A percentile compares a stretch with the other conserved stretches of the same genome.
These are phyloP conservation scores for Cyprinodon brontotheroides DNA, from an alignment of 2,113 vertebrate species.

Conservation along the genomic window DNA sequence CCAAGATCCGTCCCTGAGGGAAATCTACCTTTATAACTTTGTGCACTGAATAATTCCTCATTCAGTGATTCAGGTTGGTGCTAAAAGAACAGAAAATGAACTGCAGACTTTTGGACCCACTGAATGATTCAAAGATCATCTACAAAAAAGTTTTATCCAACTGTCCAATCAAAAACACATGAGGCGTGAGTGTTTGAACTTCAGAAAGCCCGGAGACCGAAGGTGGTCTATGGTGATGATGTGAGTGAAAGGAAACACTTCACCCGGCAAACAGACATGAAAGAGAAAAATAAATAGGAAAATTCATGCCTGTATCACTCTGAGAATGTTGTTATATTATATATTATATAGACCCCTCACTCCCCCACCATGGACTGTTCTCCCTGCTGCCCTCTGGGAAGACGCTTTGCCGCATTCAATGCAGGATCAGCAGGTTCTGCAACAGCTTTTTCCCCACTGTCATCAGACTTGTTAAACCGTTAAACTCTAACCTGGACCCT, in stretches of 20 bases:
- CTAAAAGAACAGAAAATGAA: constrained; percentile 10
- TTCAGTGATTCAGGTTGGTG: constrained; percentile 3
- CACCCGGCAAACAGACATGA: constrained; percentile 31
- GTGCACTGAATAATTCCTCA: not conserved
- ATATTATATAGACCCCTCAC: not conserved
- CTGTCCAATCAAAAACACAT: constrained; percentile 56
- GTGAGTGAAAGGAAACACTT: constrained; percentile 49
- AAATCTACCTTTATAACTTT: not conserved
- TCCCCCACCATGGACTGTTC: too few relatives aligned
- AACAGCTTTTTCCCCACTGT: too few relatives aligned
- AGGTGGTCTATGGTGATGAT: constrained; percentile 57
- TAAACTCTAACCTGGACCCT: too few relatives aligned
- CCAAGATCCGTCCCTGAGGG: not conserved
- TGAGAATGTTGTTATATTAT: too few relatives aligned
- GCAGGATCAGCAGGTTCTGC: too few relatives aligned
- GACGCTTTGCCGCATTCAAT: too few relatives aligned
- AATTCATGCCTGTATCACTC: not conserved
- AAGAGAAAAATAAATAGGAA: not conserved
- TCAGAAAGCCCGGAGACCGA: constrained; percentile 59
- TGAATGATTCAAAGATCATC: constrained; percentile 44
- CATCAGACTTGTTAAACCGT: too few relatives aligned
- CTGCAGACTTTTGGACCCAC: constrained; percentile 33
- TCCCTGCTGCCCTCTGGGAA: too few relatives aligned
- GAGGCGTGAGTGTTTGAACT: constrained; percentile 55
- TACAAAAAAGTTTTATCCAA: constrained; percentile 44